Percentiles rank a stretch among this genome's conserved stretches.
Evolutionary conservation across 1,140 invertebrate species (phyloP).

Genomic region (Cyphomyrmex costatus): DNA sequence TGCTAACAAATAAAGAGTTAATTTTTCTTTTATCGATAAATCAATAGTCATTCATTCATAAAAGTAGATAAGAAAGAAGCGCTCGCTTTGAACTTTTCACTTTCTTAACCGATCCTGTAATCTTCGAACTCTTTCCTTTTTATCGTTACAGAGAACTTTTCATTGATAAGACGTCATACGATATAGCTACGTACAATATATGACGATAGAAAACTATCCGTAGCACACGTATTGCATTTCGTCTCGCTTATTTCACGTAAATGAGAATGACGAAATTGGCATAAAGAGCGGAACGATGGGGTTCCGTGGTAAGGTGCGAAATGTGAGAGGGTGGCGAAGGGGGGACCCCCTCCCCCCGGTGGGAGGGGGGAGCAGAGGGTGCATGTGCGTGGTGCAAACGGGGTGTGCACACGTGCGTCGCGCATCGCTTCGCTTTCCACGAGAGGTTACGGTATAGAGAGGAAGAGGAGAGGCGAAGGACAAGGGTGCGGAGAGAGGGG

Average conservation of each 20-base stretch:
- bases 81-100: background rate
- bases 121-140: background rate
- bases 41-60: background rate
- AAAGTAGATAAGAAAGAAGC: background rate
- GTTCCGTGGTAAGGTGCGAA: slow-evolving; percentile 55
- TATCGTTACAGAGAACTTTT: background rate
- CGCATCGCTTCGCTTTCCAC: slow-evolving; percentile 66
- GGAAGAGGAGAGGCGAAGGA: slow-evolving; percentile 44
- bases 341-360: too few species aligned
- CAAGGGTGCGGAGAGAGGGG: slow-evolving; percentile 53
- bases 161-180: background rate
- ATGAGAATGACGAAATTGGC: slow-evolving; percentile 65
- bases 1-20: background rate
- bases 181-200: background rate
- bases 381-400: slow-evolving; percentile 66
- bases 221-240: background rate
- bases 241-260: slow-evolving; percentile 16
- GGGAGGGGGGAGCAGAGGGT: background rate
- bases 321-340: too few species aligned
- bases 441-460: slow-evolving; percentile 47
- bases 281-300: slow-evolving; percentile 64
- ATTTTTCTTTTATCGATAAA: background rate
- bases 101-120: background rate
- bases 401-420: slow-evolving; percentile 75
- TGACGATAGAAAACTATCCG: background rate